Evolutionary conservation across 1,140 invertebrate species (phyloP), one percentile per base, ranked within the genome.

Genomic region (Caenorhabditis inopinata): DNA sequence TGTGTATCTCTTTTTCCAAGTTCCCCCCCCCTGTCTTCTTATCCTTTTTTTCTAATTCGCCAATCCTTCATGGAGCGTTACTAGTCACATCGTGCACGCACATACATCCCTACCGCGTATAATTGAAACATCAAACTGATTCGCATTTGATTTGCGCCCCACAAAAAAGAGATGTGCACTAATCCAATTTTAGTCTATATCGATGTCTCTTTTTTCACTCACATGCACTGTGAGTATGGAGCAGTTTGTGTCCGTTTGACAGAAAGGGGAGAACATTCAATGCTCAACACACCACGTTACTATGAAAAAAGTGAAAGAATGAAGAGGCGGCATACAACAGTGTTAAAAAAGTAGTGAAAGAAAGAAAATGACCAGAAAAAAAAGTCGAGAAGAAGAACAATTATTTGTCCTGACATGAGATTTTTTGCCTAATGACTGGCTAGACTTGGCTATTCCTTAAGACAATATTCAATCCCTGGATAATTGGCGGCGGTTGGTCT

Each of bases 41-140:
- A 25, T 38, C 32, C 58, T 5, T 18, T 18, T 7, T 9, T 21
- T 12, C 58, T 9, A 32, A 9, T 58, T 32, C 25, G 14, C n/a
- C 27, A 29, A 11, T 51, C 27, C 29, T 38, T 68, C 29, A n/a
- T 68, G 32, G 27, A 68, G n/a, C 18, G n/a, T 32, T 25, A 29
- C 51, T 32, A 38, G 58, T 68, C 58, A 68, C 58, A 32, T 68
- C 58, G 58, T 29, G 27, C 53, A 38, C n/a, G 14, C 27, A 38
- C n/a, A 11, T 11, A 16, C 12, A 58, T 14, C 16, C 12, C 29
- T 21, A 9, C 16, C 2, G n/a, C n/a, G 58, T 32, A 38, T 68
- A 68, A 68, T 68, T 68, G 58, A 68, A 68, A 68, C 58, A 68
- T 68, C 58, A 68, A 68, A 68, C 58, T 21, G 58, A 68, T 68